Evolutionary conservation across 2,113 vertebrate genomes (phyloP), one percentile per base, ranked within the genome.

Genomic region (Sorex araneus): DNA sequence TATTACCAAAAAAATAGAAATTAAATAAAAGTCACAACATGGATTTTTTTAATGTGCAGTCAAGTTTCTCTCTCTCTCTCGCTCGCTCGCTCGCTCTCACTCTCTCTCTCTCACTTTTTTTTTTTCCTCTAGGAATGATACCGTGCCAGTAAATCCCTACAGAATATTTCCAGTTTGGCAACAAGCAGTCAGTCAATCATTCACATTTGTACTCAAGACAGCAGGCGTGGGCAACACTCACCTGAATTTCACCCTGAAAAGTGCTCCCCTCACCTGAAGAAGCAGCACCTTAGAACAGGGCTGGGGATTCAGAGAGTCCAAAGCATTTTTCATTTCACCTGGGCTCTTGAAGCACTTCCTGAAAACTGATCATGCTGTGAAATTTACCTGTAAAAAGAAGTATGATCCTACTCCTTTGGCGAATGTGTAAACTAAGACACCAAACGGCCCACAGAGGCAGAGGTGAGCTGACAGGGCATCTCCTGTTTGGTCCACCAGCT

Each of bases 161-260:
- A 92, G 98, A 98, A 98, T 97, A 98, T 98, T 99, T 99, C 99
- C 99, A 99, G 99, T 99, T 99, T 99, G 99, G 98, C 98, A 98
- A 98, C 98, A 98, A 98, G 98, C 97, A 98, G 96, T 98, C 92
- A 97, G 94, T 96, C 93, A 94, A 34, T 97, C 97, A 97, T 98
- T 98, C 98, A 98, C 98, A 98, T 98, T 97, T 98, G 96, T 97
- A 97, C 96, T 97, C 92, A 96, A 97, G 96, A 98, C 96, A 96
- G 96, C 95, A 98, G 98, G 96, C 97, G 94, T 96, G 97, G 96
- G 96, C 93, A 94, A 96, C 96, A 91, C 91, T 76, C 80, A 63
- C 0, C 0, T 86, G 95, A 94, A 93, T 1, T 86, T 0, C 75
- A 96, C 94, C 94, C 84, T 86, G 86, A 1, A 11, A 83, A 43